phyloP scores from a whole-genome alignment of 2,113 vertebrate species.

The Poecilia latipinna region DNA sequence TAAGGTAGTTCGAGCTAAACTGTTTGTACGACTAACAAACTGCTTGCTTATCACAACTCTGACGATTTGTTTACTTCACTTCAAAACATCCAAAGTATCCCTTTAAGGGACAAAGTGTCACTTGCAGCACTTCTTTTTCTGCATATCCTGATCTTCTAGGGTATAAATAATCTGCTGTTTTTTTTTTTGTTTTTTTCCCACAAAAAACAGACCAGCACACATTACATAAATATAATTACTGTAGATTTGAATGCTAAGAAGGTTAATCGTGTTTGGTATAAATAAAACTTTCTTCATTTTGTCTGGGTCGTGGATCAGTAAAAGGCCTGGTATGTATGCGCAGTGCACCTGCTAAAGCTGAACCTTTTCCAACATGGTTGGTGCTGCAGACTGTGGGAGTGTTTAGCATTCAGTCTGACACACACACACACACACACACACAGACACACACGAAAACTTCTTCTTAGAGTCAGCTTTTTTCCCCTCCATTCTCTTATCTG shows the following conservation, averaged over 20 bases:
- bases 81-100: background rate
- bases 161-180: background rate
- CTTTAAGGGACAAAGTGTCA: no score
- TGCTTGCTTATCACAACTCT: no score
- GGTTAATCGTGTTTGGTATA: background rate
- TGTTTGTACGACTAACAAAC: no score
- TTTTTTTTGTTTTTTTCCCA: background rate
- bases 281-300: background rate
- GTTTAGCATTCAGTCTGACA: conserved; percentile 73
- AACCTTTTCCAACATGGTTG: conserved; percentile 68
- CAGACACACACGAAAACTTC: conserved; percentile 14
- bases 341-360: conserved; percentile 74
- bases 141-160: background rate
- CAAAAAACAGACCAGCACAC: no score
- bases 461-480: conserved; percentile 36
- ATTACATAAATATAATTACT: background rate
- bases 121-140: background rate
- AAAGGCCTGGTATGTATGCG: conserved; percentile 38
- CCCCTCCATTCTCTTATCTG: background rate
- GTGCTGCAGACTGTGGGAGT: conserved; percentile 50
- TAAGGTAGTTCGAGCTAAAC: no score
- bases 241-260: background rate
- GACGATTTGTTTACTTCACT: background rate
- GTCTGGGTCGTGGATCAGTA: conserved; percentile 24
- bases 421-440: background rate